Evolutionary conservation across 2,888 invertebrate genomes (phyloP).

Genomic region (Arctia plantaginis): DNA sequence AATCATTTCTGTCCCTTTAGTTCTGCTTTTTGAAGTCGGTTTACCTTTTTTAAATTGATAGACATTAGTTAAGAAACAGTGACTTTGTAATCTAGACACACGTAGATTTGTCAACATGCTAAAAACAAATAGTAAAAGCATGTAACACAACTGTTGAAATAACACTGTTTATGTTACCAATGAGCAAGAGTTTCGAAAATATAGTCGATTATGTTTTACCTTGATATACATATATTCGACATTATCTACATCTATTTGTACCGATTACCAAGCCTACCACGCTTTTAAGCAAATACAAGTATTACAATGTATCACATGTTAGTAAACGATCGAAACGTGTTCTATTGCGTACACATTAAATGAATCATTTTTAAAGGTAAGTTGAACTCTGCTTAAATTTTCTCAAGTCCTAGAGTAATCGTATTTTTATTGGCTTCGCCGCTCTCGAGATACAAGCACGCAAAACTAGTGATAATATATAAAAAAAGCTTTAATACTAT

Average conservation of each 20-base stretch:
- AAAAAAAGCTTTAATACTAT: too few species aligned
- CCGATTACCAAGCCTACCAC: slow-evolving; percentile 3
- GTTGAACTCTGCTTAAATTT: not conserved
- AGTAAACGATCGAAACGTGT: not conserved
- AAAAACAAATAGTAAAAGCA: not conserved
- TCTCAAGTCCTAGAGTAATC: too few species aligned
- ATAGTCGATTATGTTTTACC: not conserved
- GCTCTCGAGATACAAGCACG: too few species aligned
- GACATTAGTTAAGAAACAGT: not conserved
- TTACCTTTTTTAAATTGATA: too few species aligned
- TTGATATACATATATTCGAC: slow-evolving; percentile 1
- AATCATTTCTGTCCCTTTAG: not conserved
- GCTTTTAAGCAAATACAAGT: not conserved
- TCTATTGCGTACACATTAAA: not conserved
- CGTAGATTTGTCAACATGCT: not conserved
- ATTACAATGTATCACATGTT: not conserved
- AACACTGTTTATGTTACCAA: not conserved
- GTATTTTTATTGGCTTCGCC: too few species aligned
- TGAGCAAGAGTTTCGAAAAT: slow-evolving; percentile 6
- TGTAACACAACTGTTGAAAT: slow-evolving; percentile 2
- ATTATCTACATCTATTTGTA: slow-evolving; percentile 7
- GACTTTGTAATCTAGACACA: not conserved
- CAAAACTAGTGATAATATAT: too few species aligned
- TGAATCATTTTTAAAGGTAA: not conserved
- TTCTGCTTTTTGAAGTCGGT: too few species aligned